phyloP scores from a whole-genome alignment of 1,140 invertebrate genomes.

The Doryteuthis pealeii region DNA sequence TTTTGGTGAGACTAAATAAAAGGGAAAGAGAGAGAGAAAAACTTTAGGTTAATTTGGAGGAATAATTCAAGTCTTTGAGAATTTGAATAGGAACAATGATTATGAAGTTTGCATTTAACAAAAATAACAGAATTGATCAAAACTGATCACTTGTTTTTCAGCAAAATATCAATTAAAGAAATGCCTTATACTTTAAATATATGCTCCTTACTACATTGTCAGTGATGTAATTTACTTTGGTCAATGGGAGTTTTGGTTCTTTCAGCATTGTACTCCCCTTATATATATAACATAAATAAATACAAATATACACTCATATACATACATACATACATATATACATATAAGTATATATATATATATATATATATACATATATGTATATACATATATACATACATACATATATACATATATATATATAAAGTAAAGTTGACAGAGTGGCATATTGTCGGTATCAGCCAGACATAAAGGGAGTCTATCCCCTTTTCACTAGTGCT shows the following conservation, averaged over 20 bases:
- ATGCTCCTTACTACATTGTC: too few species aligned
- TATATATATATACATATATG: background rate
- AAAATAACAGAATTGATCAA: background rate
- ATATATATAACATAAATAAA: background rate
- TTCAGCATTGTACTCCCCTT: too few species aligned
- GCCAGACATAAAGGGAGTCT: too few species aligned
- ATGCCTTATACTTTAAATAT: background rate
- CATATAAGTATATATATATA: background rate
- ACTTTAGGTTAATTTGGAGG: background rate
- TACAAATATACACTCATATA: background rate
- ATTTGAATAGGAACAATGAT: background rate
- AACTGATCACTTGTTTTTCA: background rate
- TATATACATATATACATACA: background rate
- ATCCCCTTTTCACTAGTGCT: too few species aligned
- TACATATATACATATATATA: background rate
- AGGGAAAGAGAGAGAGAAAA: background rate
- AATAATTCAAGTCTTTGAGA: background rate
- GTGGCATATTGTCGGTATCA: too few species aligned
- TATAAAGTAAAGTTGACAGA: too few species aligned
- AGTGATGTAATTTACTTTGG: too few species aligned
- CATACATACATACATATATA: background rate
- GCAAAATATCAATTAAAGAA: background rate
- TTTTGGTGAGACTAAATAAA: conserved; percentile 50
- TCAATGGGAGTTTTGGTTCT: too few species aligned
- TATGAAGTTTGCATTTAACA: background rate